Base-by-base conservation (phyloP, 2,888 invertebrate genomes). In the Zaprionus obscuricornis region DNA sequence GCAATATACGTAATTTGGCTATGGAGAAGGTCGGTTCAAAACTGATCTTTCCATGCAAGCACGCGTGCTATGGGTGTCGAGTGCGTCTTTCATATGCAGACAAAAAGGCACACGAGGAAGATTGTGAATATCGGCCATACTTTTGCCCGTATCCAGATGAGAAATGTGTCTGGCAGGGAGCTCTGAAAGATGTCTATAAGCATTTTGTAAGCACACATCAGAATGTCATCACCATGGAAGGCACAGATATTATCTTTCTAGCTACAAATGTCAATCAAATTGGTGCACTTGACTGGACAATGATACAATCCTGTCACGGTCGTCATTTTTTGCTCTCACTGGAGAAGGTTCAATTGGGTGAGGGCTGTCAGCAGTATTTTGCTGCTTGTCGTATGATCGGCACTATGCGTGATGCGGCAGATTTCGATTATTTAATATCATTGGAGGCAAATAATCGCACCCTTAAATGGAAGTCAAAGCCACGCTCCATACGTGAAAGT, bases 301-400 rank as follows among this genome's bases (percentile, higher is more conserved):
- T 99, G 99, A 99, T 99, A 98, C 99, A 99, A 91, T 98, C 97
- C 7, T 99, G 99, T 90, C 99, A 98, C 90, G 98, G 97, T 42
- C 98, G 98, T 87, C 97, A 99, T 90, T 99, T 99, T 89, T 98
- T 99, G 97, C 92, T 99, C 70, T 99, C 99, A 22, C 92, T 99
- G 46, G 99, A 99, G 89, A 99, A 99, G 90, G 97, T 98, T 90
- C 97, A 98, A 86, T 98, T 98, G 88, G 97, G 95, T 90, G 98
- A 98, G 91, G 98, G 97, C 0, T 96, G 97, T 87, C 97, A 97
- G 84, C 97, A 97, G 88, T 98, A 97, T 90, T 97, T 97, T 91
- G 99, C 99, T 11, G 98, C 99, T 87, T 99, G 99, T 29, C 99
- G 99, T 90, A 92, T 99, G 50, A 99, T 99, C 90, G 99, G 99